Evolutionary conservation across 2,888 invertebrate genomes (phyloP).

Genomic region (Lasioglossum figueresi): DNA sequence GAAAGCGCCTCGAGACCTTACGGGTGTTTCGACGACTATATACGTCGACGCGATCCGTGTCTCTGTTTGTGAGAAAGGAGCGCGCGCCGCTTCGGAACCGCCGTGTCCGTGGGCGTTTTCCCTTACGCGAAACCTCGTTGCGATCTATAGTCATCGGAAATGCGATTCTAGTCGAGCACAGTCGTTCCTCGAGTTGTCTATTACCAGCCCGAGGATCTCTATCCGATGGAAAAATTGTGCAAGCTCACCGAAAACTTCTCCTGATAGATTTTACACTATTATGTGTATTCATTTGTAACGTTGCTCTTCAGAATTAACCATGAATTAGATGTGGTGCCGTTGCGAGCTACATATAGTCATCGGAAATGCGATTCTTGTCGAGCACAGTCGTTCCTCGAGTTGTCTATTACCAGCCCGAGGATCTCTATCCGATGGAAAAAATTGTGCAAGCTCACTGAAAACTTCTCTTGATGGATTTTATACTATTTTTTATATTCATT

Average conservation of each 20-base stretch:
- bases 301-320: too few species aligned
- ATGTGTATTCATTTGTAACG: neutral
- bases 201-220: neutral
- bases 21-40: conserved; percentile 57
- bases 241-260: neutral
- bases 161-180: neutral
- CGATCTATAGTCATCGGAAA: conserved; percentile 14
- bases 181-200: neutral
- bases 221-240: neutral
- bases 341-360: too few species aligned
- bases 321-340: too few species aligned
- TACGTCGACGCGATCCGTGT: conserved; percentile 48
- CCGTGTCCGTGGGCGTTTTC: conserved; percentile 49
- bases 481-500: too few species aligned
- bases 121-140: conserved; percentile 39
- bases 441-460: too few species aligned
- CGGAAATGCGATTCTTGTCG: too few species aligned
- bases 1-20: conserved; percentile 79
- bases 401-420: too few species aligned
- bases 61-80: conserved; percentile 57
- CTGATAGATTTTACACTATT: neutral
- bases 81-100: conserved; percentile 18
- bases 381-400: too few species aligned
- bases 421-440: too few species aligned
- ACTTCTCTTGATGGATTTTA: too few species aligned